Conservation (phyloP, 2,888 invertebrate species). For the Gerris lacustris region DNA sequence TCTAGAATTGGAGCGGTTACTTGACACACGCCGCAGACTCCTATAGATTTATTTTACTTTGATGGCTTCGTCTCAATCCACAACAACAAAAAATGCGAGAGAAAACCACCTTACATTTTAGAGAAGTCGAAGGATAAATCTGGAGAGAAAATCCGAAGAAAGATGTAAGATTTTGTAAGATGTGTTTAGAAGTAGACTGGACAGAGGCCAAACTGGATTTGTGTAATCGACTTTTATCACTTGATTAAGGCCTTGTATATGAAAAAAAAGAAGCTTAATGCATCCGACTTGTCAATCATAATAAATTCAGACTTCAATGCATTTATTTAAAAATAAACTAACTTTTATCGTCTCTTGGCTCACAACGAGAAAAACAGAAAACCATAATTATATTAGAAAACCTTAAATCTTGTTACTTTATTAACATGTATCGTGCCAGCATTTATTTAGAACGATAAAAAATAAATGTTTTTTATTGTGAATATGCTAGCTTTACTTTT, state of each 20-base stretch:
- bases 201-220: background rate
- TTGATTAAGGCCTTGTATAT: background rate
- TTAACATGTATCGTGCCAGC: no score
- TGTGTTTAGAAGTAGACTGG: background rate
- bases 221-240: background rate
- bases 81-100: background rate
- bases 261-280: no score
- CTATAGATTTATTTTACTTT: background rate
- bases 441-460: no score
- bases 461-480: no score
- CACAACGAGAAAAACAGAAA: no score
- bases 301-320: no score
- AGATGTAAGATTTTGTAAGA: background rate
- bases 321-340: no score
- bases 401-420: no score
- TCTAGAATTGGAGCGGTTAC: background rate
- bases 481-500: no score
- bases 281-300: no score
- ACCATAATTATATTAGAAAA: no score
- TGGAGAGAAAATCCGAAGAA: background rate
- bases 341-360: no score
- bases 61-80: background rate
- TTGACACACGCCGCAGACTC: background rate
- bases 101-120: background rate
- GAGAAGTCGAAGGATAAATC: background rate